Conservation (phyloP, 1,140 invertebrate genomes). For the Delia radicum region DNA sequence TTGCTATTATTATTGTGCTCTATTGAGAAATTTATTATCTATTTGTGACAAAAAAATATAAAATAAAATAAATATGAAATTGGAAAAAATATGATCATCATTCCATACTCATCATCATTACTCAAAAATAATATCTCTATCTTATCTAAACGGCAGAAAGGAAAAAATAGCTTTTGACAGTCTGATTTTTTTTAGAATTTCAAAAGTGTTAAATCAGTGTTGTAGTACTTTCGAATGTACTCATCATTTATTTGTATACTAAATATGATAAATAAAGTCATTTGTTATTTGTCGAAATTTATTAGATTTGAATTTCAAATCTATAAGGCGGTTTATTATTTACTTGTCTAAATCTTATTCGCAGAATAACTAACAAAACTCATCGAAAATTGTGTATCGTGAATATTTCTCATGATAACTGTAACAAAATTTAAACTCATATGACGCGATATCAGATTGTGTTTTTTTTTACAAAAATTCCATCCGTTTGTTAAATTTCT, state of each 20-base stretch:
- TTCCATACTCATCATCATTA: background rate
- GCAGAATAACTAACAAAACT: background rate
- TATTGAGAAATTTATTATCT: background rate
- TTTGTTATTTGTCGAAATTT: background rate
- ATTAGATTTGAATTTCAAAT: too few species aligned
- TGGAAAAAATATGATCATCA: constrained; percentile 3
- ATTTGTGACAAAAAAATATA: background rate
- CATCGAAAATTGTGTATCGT: background rate
- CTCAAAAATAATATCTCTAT: background rate
- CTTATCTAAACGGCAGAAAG: background rate
- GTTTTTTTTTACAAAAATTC: background rate
- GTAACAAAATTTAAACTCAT: background rate
- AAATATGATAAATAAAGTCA: background rate
- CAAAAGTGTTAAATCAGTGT: background rate
- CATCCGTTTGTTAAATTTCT: background rate
- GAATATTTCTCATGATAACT: background rate
- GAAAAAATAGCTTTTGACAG: background rate
- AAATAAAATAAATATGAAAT: background rate
- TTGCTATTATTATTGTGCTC: too few species aligned
- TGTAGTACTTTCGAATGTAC: background rate
- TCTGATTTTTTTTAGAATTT: background rate
- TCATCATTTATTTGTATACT: background rate
- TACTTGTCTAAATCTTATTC: too few species aligned
- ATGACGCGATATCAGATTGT: background rate
- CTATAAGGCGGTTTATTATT: too few species aligned